A percentile compares a stretch with the other conserved stretches of the same genome.
Evolutionary conservation across 2,888 invertebrate genomes (phyloP).

Genomic region (Hybos culiciformis): DNA sequence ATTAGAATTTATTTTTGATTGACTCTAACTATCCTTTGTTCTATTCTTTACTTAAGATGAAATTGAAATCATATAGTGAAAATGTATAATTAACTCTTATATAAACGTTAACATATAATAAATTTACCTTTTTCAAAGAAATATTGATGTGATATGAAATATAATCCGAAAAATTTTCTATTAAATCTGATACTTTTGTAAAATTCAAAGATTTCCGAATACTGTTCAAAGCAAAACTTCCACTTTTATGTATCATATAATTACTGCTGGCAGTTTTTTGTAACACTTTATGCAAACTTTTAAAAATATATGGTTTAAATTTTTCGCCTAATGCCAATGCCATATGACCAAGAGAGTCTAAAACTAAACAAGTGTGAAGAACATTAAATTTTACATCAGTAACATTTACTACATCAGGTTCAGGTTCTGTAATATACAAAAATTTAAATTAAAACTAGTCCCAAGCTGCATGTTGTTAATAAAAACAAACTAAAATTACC

Average conservation of each 20-base stretch:
- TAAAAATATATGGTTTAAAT: conserved; percentile 48
- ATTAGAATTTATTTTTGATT: neutral
- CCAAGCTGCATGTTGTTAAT: too few species aligned
- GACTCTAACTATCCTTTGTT: too few species aligned
- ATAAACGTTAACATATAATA: too few species aligned
- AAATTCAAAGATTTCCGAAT: conserved; percentile 46
- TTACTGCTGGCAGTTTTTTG: conserved; percentile 58
- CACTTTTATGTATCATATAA: conserved; percentile 46
- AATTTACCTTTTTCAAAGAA: conserved; percentile 43
- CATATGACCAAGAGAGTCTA: conserved; percentile 55
- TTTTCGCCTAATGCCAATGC: conserved; percentile 39
- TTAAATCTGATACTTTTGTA: conserved; percentile 42
- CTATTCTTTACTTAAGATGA: too few species aligned
- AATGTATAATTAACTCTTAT: too few species aligned
- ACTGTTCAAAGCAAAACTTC: conserved; percentile 42
- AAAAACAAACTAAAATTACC: conserved; percentile 14
- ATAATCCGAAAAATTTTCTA: conserved; percentile 58
- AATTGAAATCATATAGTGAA: too few species aligned
- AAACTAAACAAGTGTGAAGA: conserved; percentile 48
- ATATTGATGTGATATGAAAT: conserved; percentile 55
- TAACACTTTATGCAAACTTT: conserved; percentile 51
- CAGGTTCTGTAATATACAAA: conserved; percentile 11
- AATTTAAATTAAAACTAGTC: neutral
- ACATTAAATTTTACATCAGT: conserved; percentile 47
- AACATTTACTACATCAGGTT: conserved; percentile 21